Evolutionary conservation across 2,113 vertebrate species (phyloP).

Genomic region (Stictonetta naevosa): DNA sequence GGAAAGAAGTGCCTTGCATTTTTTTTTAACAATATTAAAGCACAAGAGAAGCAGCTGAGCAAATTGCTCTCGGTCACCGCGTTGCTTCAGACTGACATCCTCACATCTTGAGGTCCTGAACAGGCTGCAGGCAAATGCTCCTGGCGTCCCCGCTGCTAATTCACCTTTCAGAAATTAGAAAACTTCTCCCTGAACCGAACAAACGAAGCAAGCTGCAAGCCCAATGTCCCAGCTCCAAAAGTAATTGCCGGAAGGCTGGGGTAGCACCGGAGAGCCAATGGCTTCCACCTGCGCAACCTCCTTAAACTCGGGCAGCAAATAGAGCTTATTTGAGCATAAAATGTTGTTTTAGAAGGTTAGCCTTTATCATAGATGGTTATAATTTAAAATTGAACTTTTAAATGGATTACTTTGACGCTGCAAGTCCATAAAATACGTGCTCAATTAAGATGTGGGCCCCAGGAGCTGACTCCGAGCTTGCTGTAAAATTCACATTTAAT

Average conservation of each 20-base stretch:
- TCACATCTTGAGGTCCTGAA: not conserved
- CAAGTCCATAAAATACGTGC: rapidly evolving
- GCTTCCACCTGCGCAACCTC: not conserved
- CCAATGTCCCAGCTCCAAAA: not conserved
- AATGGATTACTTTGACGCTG: not conserved
- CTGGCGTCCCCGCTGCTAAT: not conserved
- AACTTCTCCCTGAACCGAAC: not conserved
- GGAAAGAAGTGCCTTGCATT: not conserved
- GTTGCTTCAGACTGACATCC: not conserved
- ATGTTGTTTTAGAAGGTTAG: not conserved
- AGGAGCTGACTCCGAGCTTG: not conserved
- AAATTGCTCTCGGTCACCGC: rapidly evolving
- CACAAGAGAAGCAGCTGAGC: not conserved
- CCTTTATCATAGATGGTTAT: not conserved
- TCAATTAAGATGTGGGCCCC: not conserved
- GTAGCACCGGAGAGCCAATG: not conserved
- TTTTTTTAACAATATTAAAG: not conserved
- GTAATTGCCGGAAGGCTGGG: not conserved
- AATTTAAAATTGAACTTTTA: not conserved
- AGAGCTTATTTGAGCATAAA: not conserved
- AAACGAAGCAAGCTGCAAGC: not conserved
- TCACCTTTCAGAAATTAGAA: not conserved
- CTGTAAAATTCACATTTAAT: not conserved
- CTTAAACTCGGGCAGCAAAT: not conserved
- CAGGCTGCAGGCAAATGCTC: not conserved